Base-by-base conservation (phyloP, 1,140 invertebrate species). In the Carposina sasakii region DNA sequence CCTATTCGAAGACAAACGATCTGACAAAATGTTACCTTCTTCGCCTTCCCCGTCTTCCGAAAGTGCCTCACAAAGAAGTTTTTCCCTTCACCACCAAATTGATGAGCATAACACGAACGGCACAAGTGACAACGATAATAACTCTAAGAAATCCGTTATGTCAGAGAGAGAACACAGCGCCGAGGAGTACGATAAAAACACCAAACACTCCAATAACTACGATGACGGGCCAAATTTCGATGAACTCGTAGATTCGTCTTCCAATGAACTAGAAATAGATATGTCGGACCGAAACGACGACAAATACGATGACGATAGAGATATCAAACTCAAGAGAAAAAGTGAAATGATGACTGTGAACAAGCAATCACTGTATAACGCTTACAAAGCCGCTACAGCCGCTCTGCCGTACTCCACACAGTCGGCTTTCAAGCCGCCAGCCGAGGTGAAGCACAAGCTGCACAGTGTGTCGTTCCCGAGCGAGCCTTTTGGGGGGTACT, bases 1-100 rank as follows among this genome's bases (percentile, higher is more conserved):
- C 72, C 81, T 95, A 0, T 95, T 95, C 60, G 92, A 93, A 59
- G 93, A 95, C 63, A 95, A 94, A 67, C 90, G 92, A 61, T 87
- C 89, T 8, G 69, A 75, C 49, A 91, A 91, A 73, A 86, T 90
- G 70, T 88, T 90, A 10, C 90, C 89, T 3, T 89, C 90, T 4
- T 89, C 89, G 2, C 78, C 87, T 23, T 86, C 87, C 15, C 86
- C 86, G 0, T 89, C 88, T 0, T 89, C 87, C 10, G 87, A 89
- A 9, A 90, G 89, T 54, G 85, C 87, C 4, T 89, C 89, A 87
- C 54, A 92, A 88, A 81, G 89, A 91, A 70, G 90, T 90, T 47
- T 71, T 30, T 49, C 63, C 1, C 54, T 57, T 21, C 58, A 60
- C 40, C 67, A 75, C 33, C 63, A 73, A 45, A 69, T 57, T 1